These are phyloP conservation scores for Mesochorus sp. DNA, from an alignment of 2,888 invertebrate species.

Conservation along the genomic window DNA sequence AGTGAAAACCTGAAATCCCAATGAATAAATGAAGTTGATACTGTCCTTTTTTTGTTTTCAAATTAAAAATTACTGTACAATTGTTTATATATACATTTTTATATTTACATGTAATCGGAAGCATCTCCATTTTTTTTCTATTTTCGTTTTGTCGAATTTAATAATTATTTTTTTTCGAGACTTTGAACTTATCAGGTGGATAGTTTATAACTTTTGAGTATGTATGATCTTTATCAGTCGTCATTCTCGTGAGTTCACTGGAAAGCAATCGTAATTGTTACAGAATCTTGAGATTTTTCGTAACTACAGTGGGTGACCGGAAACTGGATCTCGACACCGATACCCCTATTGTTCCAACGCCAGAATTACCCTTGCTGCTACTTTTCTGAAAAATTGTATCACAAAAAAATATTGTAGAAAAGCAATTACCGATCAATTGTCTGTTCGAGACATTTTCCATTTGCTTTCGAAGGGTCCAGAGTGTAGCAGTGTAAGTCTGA, in stretches of 20 bases:
- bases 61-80: conserved; percentile 50
- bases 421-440: not conserved
- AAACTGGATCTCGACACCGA: conserved; percentile 32
- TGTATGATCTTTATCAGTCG: conserved; percentile 43
- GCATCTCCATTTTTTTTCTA: conserved; percentile 1
- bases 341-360: conserved; percentile 17
- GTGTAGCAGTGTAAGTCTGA: conserved; percentile 48
- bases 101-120: conserved; percentile 56
- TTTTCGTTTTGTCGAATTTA: not conserved
- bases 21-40: conserved; percentile 43
- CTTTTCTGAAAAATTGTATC: conserved; percentile 50
- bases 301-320: conserved; percentile 35
- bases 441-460: too few relatives aligned
- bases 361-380: conserved; percentile 21
- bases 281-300: conserved; percentile 58
- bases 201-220: conserved; percentile 37
- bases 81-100: conserved; percentile 51
- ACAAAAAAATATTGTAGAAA: conserved; percentile 17
- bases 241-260: conserved; percentile 31
- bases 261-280: conserved; percentile 35
- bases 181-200: conserved; percentile 50
- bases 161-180: conserved; percentile 29
- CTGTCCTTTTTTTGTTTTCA: not conserved
- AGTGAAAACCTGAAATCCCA: conserved; percentile 43
- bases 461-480: conserved; percentile 55